phyloP scores from a whole-genome alignment of 1,140 invertebrate species.

The Aphaenogaster floridana region DNA sequence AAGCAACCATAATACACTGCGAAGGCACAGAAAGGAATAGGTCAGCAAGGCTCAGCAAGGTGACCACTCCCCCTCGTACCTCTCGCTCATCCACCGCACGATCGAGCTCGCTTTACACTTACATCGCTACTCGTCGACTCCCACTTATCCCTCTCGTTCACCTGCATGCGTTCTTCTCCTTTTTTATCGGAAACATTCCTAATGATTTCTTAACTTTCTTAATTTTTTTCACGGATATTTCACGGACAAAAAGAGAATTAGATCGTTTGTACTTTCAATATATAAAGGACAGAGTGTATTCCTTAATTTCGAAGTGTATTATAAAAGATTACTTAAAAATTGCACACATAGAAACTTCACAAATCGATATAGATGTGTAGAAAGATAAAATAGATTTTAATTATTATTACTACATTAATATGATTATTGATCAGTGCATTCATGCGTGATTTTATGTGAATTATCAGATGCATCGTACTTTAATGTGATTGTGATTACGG shows the following conservation, averaged over 20 bases:
- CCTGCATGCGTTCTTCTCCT: constrained; percentile 58
- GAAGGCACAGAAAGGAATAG: constrained; percentile 84
- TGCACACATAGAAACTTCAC: background rate
- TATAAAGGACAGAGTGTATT: background rate
- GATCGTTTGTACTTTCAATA: background rate
- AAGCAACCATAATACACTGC: constrained; percentile 86
- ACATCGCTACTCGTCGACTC: constrained; percentile 70
- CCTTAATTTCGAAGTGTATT: background rate
- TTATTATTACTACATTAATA: constrained; percentile 31
- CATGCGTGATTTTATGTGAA: constrained; percentile 31
- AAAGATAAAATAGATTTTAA: constrained; percentile 44
- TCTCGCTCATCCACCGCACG: constrained; percentile 81
- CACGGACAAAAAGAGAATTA: background rate
- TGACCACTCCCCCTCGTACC: constrained; percentile 84
- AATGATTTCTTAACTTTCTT: background rate
- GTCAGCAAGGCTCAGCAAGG: constrained; percentile 83
- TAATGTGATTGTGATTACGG: constrained; percentile 32
- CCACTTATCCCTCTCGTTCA: constrained; percentile 64
- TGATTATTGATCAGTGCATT: constrained; percentile 31
- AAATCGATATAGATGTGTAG: background rate
- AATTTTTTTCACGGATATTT: background rate
- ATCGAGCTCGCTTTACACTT: constrained; percentile 84
- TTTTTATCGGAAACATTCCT: background rate
- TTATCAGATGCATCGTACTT: constrained; percentile 46
- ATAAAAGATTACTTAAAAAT: background rate